Evolutionary conservation across 1,140 invertebrate species (phyloP).

Genomic region (Hyphantria cunea): DNA sequence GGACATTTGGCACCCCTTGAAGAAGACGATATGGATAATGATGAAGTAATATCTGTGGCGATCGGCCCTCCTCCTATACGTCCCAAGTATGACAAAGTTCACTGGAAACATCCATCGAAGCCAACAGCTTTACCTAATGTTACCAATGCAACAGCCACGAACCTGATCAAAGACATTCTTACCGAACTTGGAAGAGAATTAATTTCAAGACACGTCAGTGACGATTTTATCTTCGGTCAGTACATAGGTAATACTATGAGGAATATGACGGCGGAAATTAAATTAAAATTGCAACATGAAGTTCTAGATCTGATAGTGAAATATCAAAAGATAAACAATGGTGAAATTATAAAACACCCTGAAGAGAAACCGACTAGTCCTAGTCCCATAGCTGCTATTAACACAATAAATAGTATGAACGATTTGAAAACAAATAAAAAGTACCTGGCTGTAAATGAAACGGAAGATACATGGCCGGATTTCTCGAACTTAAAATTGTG

Average conservation of each 20-base stretch:
- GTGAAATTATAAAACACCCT: conserved; percentile 32
- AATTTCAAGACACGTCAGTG: conserved; percentile 58
- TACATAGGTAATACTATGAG: conserved; percentile 66
- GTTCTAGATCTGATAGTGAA: conserved; percentile 64
- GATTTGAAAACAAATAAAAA: conserved; percentile 46
- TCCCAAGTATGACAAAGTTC: conserved; percentile 57
- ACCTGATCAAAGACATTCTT: conserved; percentile 59
- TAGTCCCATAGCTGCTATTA: not conserved
- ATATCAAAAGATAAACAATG: conserved; percentile 55
- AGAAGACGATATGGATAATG: conserved; percentile 70
- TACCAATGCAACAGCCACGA: conserved; percentile 34
- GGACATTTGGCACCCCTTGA: conserved; percentile 62
- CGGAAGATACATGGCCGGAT: conserved; percentile 62
- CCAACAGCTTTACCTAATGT: conserved; percentile 9
- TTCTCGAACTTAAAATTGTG: conserved; percentile 54
- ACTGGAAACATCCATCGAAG: conserved; percentile 43
- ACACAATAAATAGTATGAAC: conserved; percentile 5
- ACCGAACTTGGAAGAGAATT: conserved; percentile 61
- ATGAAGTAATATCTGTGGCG: conserved; percentile 68
- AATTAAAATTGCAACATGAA: conserved; percentile 65
- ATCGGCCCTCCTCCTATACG: conserved; percentile 62
- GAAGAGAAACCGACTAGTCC: conserved; percentile 37
- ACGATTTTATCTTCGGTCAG: conserved; percentile 73
- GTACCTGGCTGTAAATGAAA: conserved; percentile 30
- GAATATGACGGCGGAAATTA: conserved; percentile 55